Conservation (phyloP, 1,140 invertebrate species). For the Heliconius nattereri region DNA sequence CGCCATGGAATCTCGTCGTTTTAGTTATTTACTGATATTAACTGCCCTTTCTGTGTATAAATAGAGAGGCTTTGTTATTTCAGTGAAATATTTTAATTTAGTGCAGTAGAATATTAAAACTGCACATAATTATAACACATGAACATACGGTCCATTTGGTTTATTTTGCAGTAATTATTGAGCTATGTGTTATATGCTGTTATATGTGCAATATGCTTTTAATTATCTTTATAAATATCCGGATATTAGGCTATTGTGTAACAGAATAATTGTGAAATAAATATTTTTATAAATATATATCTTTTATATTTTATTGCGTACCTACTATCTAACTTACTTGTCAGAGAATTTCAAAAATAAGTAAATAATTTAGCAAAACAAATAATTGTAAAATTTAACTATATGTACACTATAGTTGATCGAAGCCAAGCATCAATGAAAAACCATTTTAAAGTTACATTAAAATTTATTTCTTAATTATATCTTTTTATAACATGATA, state of each 20-base stretch:
- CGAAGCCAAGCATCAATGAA: no score
- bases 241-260: neutral
- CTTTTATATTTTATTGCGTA: neutral
- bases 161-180: neutral
- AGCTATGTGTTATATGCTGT: no score
- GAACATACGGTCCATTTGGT: neutral
- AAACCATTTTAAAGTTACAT: no score
- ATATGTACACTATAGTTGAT: no score
- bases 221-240: neutral
- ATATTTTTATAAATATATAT: neutral
- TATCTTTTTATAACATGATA: no score
- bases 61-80: neutral
- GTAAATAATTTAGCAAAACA: no score
- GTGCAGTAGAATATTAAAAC: neutral
- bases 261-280: neutral
- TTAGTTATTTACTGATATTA: neutral
- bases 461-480: no score
- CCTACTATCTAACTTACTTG: no score
- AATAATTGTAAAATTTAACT: no score
- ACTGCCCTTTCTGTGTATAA: neutral
- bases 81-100: neutral
- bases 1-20: slow-evolving; percentile 26
- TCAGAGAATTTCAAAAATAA: no score
- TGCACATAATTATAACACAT: neutral
- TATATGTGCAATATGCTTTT: neutral